phyloP scores from a whole-genome alignment of 2,888 invertebrate genomes.

The Atethmia centrago region DNA sequence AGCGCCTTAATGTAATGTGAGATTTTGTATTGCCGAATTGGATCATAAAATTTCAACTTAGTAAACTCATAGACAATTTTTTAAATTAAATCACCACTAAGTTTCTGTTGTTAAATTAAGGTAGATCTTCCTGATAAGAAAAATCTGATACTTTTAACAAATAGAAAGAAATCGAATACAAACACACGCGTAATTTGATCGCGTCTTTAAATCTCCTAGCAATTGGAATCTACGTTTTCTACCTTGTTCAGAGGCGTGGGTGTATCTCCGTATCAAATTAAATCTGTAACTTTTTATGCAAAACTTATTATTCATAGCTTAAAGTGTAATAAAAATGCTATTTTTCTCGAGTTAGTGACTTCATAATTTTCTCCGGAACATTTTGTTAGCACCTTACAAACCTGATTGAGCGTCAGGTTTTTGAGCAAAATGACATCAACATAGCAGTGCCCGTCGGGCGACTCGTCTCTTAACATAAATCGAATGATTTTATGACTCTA shows the following conservation, averaged over 20 bases:
- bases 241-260: slow-evolving; percentile 51
- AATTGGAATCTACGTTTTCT: slow-evolving; percentile 51
- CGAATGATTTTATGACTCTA: slow-evolving; percentile 81
- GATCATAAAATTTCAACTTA: slow-evolving; percentile 29
- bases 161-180: slow-evolving; percentile 54
- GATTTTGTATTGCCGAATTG: slow-evolving; percentile 26
- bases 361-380: slow-evolving; percentile 59
- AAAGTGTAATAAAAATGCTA: slow-evolving; percentile 40
- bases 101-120: slow-evolving; percentile 55
- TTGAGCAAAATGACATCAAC: slow-evolving; percentile 71
- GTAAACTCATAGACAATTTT: slow-evolving; percentile 23
- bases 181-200: slow-evolving; percentile 63
- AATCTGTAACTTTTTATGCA: slow-evolving; percentile 63
- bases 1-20: slow-evolving; percentile 33
- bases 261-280: slow-evolving; percentile 61
- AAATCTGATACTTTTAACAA: slow-evolving; percentile 59
- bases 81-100: slow-evolving; percentile 55
- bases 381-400: slow-evolving; percentile 60
- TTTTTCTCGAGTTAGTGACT: slow-evolving; percentile 54
- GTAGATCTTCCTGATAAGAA: slow-evolving; percentile 51
- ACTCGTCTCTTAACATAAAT: slow-evolving; percentile 80
- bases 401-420: slow-evolving; percentile 56
- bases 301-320: slow-evolving; percentile 61
- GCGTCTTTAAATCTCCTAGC: slow-evolving; percentile 56
- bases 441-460: slow-evolving; percentile 66